Conservation (phyloP, 1,140 invertebrate species). For the Helicoverpa zea region DNA sequence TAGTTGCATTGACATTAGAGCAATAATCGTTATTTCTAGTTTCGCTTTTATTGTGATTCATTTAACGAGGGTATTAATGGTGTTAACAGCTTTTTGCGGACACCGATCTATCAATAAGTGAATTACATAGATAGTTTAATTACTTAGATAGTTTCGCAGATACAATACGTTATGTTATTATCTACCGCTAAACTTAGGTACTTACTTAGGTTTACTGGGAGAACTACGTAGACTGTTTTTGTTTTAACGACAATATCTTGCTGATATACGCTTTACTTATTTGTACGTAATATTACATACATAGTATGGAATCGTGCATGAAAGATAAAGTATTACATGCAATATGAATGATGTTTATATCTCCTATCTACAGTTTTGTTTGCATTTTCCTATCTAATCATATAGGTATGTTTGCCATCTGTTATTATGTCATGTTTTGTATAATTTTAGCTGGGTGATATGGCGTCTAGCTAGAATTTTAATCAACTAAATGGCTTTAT, state of each 20-base stretch:
- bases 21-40: conserved; percentile 11
- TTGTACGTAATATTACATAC: not conserved
- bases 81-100: not conserved
- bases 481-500: not conserved
- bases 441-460: not conserved
- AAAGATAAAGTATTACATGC: conserved; percentile 8
- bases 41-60: not conserved
- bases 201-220: too few species aligned
- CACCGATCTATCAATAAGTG: too few species aligned
- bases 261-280: not conserved
- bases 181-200: too few species aligned
- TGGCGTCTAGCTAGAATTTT: not conserved
- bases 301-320: not conserved
- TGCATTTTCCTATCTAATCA: conserved; percentile 25
- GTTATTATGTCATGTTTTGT: conserved; percentile 2
- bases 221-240: too few species aligned
- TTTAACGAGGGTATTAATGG: conserved; percentile 13
- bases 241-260: not conserved
- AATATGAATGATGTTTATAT: not conserved
- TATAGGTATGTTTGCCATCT: not conserved
- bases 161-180: too few species aligned
- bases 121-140: too few species aligned
- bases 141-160: too few species aligned
- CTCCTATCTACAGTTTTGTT: conserved; percentile 18
- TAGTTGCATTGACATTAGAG: not conserved